phyloP scores from a whole-genome alignment of 2,797 vertebrate genomes.

The Podarcis siculus region DNA sequence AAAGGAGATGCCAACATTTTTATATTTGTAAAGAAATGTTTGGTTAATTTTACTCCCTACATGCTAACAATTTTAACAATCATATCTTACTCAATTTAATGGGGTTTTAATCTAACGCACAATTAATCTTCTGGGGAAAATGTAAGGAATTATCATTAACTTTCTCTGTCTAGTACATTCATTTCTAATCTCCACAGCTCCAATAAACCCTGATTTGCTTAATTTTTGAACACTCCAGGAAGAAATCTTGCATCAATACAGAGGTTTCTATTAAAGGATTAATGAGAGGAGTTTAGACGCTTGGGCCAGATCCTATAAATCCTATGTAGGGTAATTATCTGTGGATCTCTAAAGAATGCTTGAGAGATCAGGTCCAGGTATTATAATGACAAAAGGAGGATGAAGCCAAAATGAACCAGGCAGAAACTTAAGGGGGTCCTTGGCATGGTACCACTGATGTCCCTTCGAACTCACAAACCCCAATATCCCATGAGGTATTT shows the following conservation, averaged over 20 bases:
- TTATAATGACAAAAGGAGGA: slow-evolving; percentile 55
- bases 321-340: slow-evolving; percentile 48
- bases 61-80: slow-evolving; percentile 73
- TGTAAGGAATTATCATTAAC: slow-evolving; percentile 76
- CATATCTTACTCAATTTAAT: slow-evolving; percentile 77
- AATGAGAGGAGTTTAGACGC: slow-evolving; percentile 73
- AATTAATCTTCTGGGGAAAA: slow-evolving; percentile 77
- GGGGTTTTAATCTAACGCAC: slow-evolving; percentile 76
- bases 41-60: slow-evolving; percentile 73
- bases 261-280: slow-evolving; percentile 68
- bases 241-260: slow-evolving; percentile 62
- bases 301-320: slow-evolving; percentile 63
- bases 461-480: too few species aligned
- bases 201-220: slow-evolving; percentile 72
- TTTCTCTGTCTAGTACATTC: slow-evolving; percentile 67
- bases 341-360: slow-evolving; percentile 59
- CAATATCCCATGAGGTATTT: too few species aligned
- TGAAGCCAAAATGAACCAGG: slow-evolving; percentile 53
- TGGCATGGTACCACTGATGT: too few species aligned
- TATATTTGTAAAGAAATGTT: slow-evolving; percentile 63
- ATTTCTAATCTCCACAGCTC: slow-evolving; percentile 70
- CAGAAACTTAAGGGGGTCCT: not conserved
- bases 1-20: slow-evolving; percentile 49
- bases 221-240: slow-evolving; percentile 72
- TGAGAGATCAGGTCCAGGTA: slow-evolving; percentile 60